Evolutionary conservation across 2,888 invertebrate species (phyloP), one percentile per base, ranked within the genome.

Genomic region (Pecten maximus): DNA sequence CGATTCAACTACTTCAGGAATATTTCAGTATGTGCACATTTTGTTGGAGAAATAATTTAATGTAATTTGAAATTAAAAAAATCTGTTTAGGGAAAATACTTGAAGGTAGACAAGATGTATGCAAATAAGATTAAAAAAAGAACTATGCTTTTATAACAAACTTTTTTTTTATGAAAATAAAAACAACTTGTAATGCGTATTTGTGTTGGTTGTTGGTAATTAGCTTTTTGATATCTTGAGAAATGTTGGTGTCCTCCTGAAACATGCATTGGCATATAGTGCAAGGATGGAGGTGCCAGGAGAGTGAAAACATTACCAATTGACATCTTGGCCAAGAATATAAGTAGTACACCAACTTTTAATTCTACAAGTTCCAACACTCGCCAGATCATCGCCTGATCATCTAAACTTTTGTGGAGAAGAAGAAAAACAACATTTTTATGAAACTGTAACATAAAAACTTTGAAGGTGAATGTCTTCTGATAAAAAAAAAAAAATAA

Each of bases 141-240:
- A 74, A 74, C 35, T 54, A 54, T 74, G 74, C 35, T 74, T 74
- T 74, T 74, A 74, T 74, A 74, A 28, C 74, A 74, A 74, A 35
- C 74, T 8, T 74, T 74, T 74, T n/a, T n/a, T 74, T 74, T 35
- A 35, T 74, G 35, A 74, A 74, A 35, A 74, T 35, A 74, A 74
- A 74, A 74, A 28, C 28, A 54, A 54, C 19, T 19, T 19, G 50
- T 54, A 74, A 74, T 74, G 74, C 28, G 35, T 23, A 8, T 23
- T 4, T 28, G 28, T 74, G 28, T 74, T 74, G 0, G 28, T 74
- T 60, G 60, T 74, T 28, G 15, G 35, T 10, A 15, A 15, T 35
- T 74, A n/a, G 54, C 19, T 19, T 23, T 54, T 54, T 50, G 50
- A 16, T 74, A 28, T 74, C 74, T 28, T 1, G 0, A 35, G 35